Evolutionary conservation across 2,888 invertebrate genomes (phyloP).

Genomic region (Oscheius sp.): DNA sequence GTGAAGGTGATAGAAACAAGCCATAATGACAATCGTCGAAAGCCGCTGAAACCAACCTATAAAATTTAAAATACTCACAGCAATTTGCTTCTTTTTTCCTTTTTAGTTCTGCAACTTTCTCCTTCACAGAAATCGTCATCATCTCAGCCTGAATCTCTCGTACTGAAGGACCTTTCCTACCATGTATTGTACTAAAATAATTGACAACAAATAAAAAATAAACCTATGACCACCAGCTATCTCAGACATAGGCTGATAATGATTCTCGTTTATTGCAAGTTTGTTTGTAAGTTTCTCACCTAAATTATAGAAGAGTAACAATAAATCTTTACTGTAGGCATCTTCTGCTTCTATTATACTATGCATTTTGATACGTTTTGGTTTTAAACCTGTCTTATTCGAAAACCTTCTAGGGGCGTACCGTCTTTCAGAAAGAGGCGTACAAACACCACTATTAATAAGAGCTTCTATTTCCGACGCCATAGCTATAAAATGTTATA

Average conservation of each 20-base stretch:
- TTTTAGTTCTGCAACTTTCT: slow-evolving; percentile 35
- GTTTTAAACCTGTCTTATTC: neutral
- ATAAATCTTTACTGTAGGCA: neutral
- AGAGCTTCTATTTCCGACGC: neutral
- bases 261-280: neutral
- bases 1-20: too few relatives aligned
- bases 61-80: too few relatives aligned
- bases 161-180: slow-evolving; percentile 38
- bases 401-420: neutral
- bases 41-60: too few relatives aligned
- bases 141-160: slow-evolving; percentile 40
- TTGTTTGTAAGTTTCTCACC: neutral
- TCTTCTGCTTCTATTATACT: neutral
- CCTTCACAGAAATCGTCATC: slow-evolving; percentile 42
- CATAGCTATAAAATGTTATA: neutral
- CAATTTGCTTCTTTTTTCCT: too few relatives aligned
- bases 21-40: too few relatives aligned
- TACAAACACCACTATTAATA: neutral
- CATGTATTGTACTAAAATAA: slow-evolving; percentile 32
- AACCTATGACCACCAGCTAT: slow-evolving; percentile 1
- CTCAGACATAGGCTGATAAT: neutral
- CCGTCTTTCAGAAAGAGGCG: neutral
- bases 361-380: neutral
- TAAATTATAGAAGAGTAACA: neutral
- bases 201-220: neutral